Percentiles rank a stretch among this genome's conserved stretches.
Evolutionary conservation across 2,113 vertebrate genomes (phyloP).

Genomic region (Piprites chloris): DNA sequence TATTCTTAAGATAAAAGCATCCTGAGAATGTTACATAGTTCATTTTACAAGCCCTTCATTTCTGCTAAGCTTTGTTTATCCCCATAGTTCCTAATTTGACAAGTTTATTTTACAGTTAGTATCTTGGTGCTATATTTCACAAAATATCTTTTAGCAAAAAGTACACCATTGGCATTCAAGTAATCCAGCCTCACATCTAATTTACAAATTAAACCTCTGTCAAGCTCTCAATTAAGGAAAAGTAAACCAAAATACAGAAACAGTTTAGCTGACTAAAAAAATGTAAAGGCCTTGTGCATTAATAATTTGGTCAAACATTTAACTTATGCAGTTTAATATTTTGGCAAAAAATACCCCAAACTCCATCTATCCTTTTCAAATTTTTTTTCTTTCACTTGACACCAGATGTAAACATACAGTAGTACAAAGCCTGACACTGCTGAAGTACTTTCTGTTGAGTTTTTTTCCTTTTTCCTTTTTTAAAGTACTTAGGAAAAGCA

Average conservation of each 20-base stretch:
- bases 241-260: slow-evolving; percentile 64
- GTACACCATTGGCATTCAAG: slow-evolving; percentile 65
- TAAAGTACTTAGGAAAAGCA: slow-evolving; percentile 40
- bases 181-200: slow-evolving; percentile 56
- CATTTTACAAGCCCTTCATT: slow-evolving; percentile 77
- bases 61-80: slow-evolving; percentile 75
- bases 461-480: slow-evolving; percentile 17
- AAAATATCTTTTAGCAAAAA: slow-evolving; percentile 77
- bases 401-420: slow-evolving; percentile 55
- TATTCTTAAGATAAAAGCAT: slow-evolving; percentile 77
- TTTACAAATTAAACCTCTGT: slow-evolving; percentile 69
- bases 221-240: slow-evolving; percentile 64
- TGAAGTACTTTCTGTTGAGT: not conserved
- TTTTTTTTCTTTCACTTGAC: slow-evolving; percentile 14
- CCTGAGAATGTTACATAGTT: slow-evolving; percentile 81
- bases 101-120: slow-evolving; percentile 71
- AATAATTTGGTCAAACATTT: slow-evolving; percentile 72
- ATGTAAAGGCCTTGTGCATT: slow-evolving; percentile 70
- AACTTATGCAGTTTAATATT: slow-evolving; percentile 67
- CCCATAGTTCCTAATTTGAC: slow-evolving; percentile 70
- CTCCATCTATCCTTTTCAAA: not conserved
- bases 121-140: slow-evolving; percentile 62
- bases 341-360: slow-evolving; percentile 68
- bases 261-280: slow-evolving; percentile 49
- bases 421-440: slow-evolving; percentile 43